These are phyloP conservation scores for Cyprinodon variegatus DNA, from an alignment of 2,113 vertebrate species.

Conservation along the genomic window DNA sequence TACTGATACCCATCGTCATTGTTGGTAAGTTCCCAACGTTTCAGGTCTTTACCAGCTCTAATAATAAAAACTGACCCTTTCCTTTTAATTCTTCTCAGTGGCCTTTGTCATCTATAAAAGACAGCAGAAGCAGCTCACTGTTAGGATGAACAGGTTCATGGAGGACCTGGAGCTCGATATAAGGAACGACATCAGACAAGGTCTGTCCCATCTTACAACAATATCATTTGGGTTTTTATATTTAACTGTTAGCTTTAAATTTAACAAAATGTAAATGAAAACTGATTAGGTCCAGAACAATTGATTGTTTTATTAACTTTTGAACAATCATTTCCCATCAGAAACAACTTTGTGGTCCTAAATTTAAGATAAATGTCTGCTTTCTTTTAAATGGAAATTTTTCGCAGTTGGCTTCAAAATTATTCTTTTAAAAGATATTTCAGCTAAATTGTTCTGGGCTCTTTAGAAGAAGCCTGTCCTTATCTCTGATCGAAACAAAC, in stretches of 20 bases:
- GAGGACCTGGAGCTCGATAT: conserved; percentile 89
- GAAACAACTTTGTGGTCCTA: background rate
- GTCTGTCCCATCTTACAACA: conserved; percentile 61
- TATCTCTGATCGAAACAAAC: background rate
- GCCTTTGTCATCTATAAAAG: conserved; percentile 80
- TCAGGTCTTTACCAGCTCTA: background rate
- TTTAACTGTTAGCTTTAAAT: background rate
- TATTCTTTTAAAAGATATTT: background rate
- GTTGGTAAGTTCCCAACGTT: conserved; percentile 68
- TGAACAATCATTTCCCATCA: too few species aligned
- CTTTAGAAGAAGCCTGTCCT: background rate
- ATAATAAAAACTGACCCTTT: background rate
- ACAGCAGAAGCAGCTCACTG: conserved; percentile 84
- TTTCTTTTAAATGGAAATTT: too few species aligned
- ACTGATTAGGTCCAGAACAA: background rate
- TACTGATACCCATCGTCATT: conserved; percentile 79
- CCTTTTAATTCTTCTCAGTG: conserved; percentile 58
- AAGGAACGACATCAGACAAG: conserved; percentile 92
- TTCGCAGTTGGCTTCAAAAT: background rate
- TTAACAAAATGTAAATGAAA: background rate
- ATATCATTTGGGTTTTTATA: background rate
- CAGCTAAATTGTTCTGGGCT: background rate
- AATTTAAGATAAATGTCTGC: background rate
- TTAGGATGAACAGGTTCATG: conserved; percentile 83
- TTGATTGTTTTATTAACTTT: background rate